A percentile compares a stretch with the other conserved stretches of the same genome.
Conservation (phyloP, 2,797 vertebrate genomes). For the Alectoris magna region DNA sequence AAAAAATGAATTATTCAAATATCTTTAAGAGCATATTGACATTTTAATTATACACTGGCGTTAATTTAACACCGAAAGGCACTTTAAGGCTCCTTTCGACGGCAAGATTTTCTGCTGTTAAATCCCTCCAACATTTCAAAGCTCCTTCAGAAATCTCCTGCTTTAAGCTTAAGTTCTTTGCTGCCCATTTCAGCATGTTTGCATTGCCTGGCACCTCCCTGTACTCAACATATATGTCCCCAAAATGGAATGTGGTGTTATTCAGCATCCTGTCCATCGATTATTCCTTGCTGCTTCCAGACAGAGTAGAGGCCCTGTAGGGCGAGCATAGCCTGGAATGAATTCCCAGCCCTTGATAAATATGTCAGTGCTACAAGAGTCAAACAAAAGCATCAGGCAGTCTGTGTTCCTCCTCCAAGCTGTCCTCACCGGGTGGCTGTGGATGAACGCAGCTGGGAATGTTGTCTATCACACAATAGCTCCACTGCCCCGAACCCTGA, state of each 20-base stretch:
- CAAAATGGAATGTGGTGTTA: background rate
- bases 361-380: constrained; percentile 32
- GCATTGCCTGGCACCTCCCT: background rate
- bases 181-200: background rate
- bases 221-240: background rate
- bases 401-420: background rate
- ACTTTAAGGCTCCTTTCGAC: background rate
- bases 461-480: constrained; percentile 1
- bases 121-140: background rate
- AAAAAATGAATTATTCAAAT: constrained; percentile 37
- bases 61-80: constrained; percentile 15
- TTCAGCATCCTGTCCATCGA: background rate
- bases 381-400: background rate
- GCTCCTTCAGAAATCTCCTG: background rate
- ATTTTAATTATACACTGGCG: constrained; percentile 33
- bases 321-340: background rate
- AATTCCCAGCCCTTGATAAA: constrained; percentile 41
- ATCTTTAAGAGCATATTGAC: constrained; percentile 34
- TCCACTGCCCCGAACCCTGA: background rate
- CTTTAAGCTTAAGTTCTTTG: background rate
- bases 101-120: background rate
- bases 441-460: background rate
- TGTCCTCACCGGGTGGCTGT: background rate
- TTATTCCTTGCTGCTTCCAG: background rate
- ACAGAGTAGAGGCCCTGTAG: background rate